phyloP scores from a whole-genome alignment of 35 echinoderm and acorn worm genomes.

The Strongylocentrotus purpuratus region DNA sequence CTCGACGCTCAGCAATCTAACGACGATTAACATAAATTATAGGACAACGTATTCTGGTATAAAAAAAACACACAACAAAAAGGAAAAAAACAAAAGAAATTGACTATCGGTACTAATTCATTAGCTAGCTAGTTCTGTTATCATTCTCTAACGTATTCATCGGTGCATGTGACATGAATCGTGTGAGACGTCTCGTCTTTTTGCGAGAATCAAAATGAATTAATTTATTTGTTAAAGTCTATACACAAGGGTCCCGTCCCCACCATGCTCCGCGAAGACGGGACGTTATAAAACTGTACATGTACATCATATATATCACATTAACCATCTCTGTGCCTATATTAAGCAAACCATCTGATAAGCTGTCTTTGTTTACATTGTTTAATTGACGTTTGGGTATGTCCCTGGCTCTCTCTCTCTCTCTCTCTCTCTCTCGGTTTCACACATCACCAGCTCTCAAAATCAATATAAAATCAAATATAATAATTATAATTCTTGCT shows the following conservation, averaged over 20 bases:
- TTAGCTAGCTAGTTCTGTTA: background rate
- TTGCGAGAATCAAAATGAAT: background rate
- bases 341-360: background rate
- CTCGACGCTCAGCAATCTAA: background rate
- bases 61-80: conserved; percentile 19
- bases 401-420: background rate
- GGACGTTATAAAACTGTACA: conserved; percentile 46
- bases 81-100: background rate
- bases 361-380: background rate
- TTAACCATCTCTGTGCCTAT: background rate
- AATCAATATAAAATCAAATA: background rate
- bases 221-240: conserved; percentile 1
- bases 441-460: background rate
- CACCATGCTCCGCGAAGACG: background rate
- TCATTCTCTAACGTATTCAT: background rate
- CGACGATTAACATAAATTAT: background rate
- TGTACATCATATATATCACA: conserved; percentile 38
- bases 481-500: background rate
- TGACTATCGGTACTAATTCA: background rate
- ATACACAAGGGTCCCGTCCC: background rate
- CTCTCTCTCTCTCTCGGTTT: background rate
- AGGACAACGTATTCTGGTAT: conserved; percentile 1
- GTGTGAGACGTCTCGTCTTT: background rate
- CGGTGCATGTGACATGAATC: background rate
- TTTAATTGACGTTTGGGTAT: conserved; percentile 2